Base-by-base conservation (phyloP, 2,113 vertebrate species). In the Stercorarius parasiticus region DNA sequence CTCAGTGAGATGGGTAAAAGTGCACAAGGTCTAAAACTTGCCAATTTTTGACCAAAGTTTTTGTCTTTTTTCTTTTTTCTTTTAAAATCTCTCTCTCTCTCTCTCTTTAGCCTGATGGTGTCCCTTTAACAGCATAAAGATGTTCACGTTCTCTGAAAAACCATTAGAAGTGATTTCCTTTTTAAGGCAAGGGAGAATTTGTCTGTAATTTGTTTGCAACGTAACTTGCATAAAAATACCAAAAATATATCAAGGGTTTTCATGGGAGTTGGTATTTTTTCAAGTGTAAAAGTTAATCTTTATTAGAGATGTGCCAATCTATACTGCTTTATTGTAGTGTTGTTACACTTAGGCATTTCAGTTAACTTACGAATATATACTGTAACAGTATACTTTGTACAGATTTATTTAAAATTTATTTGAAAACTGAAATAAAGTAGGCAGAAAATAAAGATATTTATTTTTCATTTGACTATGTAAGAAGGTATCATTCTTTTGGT, bases 341-440 rank as follows among this genome's bases (percentile, higher is more conserved):
- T 98, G 98, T 98, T 98, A 98, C 96, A 97, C 97, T 97, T 98
- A 98, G 97, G 96, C 97, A 96, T 98, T 97, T 96, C 97, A 98
- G 97, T 98, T 98, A 92, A 88, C 97, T 98, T 97, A 98, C 50
- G 84, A 98, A 97, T 98, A 98, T 98, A 98, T 98, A 98, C 98
- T 98, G 98, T 98, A 98, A 98, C 98, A 98, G 98, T 98, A 98
- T 98, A 98, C 98, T 98, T 98, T 98, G 98, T 98, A 98, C 98
- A 98, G 98, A 98, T 97, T 98, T 98, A 98, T 98, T 98, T 98
- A 98, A 98, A 98, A 98, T 97, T 98, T 97, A 98, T 98, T 98
- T 98, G 97, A 97, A 98, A 98, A 98, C 97, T 98, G 98, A 98
- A 98, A 98, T 98, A 98, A 98, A 98, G 97, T 98, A 98, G 98